Conservation (phyloP, 2,888 invertebrate species). For the Eupithecia centaureata region DNA sequence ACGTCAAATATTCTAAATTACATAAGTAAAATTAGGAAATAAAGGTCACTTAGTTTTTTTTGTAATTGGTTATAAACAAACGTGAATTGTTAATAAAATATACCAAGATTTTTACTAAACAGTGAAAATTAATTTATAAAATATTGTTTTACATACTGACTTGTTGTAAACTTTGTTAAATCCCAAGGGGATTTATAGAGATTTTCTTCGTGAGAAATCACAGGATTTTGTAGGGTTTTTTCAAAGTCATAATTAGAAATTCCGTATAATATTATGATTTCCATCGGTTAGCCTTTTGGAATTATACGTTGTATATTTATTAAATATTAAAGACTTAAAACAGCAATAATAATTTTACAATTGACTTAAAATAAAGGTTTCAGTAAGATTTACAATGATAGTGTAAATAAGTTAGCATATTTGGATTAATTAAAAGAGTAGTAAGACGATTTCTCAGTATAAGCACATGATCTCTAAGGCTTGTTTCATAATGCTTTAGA, state of each 20-base stretch:
- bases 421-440: background rate
- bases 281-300: too few relatives aligned
- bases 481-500: background rate
- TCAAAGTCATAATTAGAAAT: too few relatives aligned
- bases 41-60: background rate
- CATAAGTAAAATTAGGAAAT: background rate
- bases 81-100: background rate
- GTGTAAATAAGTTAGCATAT: slow-evolving; percentile 64
- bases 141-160: background rate
- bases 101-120: background rate
- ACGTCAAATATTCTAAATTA: background rate
- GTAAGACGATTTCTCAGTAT: background rate
- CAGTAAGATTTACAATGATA: slow-evolving; percentile 48
- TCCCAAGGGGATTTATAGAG: background rate
- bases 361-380: too few relatives aligned
- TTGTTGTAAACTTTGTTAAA: background rate
- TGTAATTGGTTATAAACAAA: background rate
- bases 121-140: background rate
- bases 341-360: background rate
- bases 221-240: background rate
- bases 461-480: background rate
- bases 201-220: too few relatives aligned
- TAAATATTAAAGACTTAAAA: background rate
- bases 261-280: too few relatives aligned
- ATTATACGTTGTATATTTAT: too few relatives aligned